Evolutionary conservation across 92 coral and sea anemone genomes (phyloP).

Genomic region (Plumapathes pennacea): DNA sequence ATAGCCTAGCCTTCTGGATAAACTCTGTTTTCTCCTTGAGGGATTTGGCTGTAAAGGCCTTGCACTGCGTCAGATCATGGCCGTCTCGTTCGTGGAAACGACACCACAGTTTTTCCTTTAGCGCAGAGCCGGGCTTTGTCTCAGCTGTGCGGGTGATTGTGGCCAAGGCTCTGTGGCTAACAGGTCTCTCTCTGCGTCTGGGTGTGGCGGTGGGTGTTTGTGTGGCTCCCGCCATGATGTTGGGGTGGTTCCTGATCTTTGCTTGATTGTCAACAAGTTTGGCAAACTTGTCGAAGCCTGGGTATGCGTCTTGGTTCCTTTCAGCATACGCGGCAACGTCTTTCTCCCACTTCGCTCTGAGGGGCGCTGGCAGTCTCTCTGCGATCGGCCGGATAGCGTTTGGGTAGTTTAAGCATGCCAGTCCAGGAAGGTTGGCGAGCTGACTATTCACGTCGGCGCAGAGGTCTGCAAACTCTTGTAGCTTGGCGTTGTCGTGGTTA

Average conservation of each 20-base stretch:
- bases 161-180: not conserved
- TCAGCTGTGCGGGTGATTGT: not conserved
- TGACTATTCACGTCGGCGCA: conserved; percentile 55
- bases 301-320: conserved; percentile 22
- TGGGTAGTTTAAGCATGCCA: conserved; percentile 40
- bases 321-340: conserved; percentile 21
- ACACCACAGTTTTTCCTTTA: conserved; percentile 14
- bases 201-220: not conserved
- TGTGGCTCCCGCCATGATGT: conserved; percentile 26
- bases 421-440: conserved; percentile 32
- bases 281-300: conserved; percentile 27
- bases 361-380: conserved; percentile 22
- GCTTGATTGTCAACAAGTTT: conserved; percentile 26
- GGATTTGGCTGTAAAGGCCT: conserved; percentile 37
- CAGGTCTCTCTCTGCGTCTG: not conserved
- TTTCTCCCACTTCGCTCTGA: conserved; percentile 48
- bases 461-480: conserved; percentile 51
- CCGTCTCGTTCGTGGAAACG: conserved; percentile 52
- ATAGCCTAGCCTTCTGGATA: conserved; percentile 39
- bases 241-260: conserved; percentile 43
- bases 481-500: conserved; percentile 18
- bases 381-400: conserved; percentile 42
- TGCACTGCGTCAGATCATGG: conserved; percentile 45
- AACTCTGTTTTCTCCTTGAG: conserved; percentile 56
- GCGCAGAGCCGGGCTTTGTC: no score